Evolutionary conservation across 2,888 invertebrate genomes (phyloP), one percentile per base, ranked within the genome.

Genomic region (Crossocerus cetratus): DNA sequence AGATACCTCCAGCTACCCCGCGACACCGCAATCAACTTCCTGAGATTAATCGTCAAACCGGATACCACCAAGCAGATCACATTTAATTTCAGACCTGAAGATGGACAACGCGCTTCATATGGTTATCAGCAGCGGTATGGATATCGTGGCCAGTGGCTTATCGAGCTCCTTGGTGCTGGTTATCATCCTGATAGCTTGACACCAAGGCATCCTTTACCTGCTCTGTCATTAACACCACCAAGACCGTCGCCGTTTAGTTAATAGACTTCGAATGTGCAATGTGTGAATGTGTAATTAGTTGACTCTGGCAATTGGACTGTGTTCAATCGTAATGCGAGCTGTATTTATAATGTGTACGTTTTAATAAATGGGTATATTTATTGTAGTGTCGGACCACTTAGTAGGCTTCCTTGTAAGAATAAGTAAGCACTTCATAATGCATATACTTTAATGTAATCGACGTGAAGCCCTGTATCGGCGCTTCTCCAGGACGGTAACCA

Each of bases 371-470:
- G 1, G 23, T n/a, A 22, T 66, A 54, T 11, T 44, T 44, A 43
- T 18, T 55, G 8, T 3, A 18, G 42, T 54, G 21, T 0, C n/a
- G 63, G 43, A 8, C 18, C 2, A 1, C 18, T 5, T 11, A 44
- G 0, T 3, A n/a, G 20, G 20, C 13, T 53, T 55, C 44, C 3
- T 43, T 32, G 11, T 13, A 11, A 16, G 42, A 1, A 23, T 23
- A 13, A 18, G 5, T 53, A 23, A 43, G 58, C 11, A 18, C 11
- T 58, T 83, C 86, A 93, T 66, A 93, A 79, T 0, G 93, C 93
- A 86, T 92, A 93, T 0, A 94, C 92, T 81, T 91, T 91, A 2
- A 95, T 91, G 70, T 92, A 93, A 83, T 94, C 93, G 0, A 95
- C 91, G 77, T 92, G 91, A 74, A 95, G 86, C 3, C 91, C 90